Evolutionary conservation across 2,113 vertebrate genomes (phyloP).

Genomic region (Rhodinocichla rosea): DNA sequence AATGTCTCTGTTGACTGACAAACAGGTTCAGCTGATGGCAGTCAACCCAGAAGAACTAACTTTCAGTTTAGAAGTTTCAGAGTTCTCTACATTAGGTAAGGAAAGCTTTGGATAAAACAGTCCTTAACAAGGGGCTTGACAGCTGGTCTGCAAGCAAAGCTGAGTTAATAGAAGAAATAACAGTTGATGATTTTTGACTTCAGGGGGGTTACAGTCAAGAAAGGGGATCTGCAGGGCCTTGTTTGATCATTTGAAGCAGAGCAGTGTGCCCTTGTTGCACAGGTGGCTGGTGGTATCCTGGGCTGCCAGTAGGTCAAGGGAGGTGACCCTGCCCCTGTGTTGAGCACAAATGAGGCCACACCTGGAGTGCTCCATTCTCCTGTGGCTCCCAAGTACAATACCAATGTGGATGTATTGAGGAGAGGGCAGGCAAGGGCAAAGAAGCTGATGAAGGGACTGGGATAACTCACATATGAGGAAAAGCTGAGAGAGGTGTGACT

Average conservation of each 20-base stretch:
- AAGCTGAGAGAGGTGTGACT: background rate
- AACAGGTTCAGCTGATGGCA: background rate
- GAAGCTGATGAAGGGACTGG: background rate
- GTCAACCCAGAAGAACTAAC: background rate
- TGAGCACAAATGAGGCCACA: background rate
- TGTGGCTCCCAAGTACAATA: background rate
- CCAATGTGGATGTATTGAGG: accelerated
- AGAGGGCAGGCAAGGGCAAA: background rate
- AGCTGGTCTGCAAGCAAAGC: too few species aligned
- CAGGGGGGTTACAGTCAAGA: background rate
- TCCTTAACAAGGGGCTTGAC: too few species aligned
- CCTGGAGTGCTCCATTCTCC: background rate
- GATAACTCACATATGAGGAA: background rate
- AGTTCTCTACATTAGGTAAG: background rate
- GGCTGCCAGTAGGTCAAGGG: background rate
- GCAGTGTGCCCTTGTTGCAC: background rate
- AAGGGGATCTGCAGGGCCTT: background rate
- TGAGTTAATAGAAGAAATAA: too few species aligned
- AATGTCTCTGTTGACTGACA: background rate
- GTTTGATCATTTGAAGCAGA: background rate
- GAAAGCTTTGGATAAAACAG: background rate
- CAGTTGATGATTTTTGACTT: background rate
- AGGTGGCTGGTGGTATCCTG: background rate
- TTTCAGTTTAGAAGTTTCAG: background rate
- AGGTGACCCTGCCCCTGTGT: background rate